Conservation (phyloP, 1,140 invertebrate species). For the Chrysomallon squamiferum region DNA sequence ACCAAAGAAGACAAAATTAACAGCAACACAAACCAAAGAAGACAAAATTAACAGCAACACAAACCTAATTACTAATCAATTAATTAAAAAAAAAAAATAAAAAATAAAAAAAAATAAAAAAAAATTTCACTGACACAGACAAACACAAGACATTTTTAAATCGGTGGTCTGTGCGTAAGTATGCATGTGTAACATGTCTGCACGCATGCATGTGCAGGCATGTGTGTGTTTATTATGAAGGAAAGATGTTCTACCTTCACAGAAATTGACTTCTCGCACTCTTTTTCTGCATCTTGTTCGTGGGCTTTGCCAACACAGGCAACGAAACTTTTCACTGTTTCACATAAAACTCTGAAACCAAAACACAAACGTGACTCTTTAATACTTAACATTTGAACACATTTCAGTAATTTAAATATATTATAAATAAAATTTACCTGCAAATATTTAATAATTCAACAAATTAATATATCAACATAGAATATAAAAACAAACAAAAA, state of each 20-base stretch:
- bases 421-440: no score
- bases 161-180: no score
- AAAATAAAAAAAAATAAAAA: no score
- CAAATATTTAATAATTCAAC: no score
- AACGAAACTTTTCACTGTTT: slow-evolving; percentile 82
- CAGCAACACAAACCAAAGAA: neutral
- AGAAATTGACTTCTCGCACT: slow-evolving; percentile 33
- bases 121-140: no score
- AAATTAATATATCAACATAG: neutral
- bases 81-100: neutral
- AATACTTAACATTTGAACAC: no score
- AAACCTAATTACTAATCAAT: neutral
- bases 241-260: slow-evolving; percentile 22
- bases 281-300: slow-evolving; percentile 65
- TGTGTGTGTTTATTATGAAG: no score
- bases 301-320: slow-evolving; percentile 64
- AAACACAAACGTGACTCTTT: neutral
- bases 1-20: neutral
- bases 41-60: neutral
- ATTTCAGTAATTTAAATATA: no score
- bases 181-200: no score
- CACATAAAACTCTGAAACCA: slow-evolving; percentile 70
- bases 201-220: no score
- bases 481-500: neutral
- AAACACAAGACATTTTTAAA: no score